phyloP scores from a whole-genome alignment of 2,888 invertebrate genomes.

The Enchytraeus crypticus region DNA sequence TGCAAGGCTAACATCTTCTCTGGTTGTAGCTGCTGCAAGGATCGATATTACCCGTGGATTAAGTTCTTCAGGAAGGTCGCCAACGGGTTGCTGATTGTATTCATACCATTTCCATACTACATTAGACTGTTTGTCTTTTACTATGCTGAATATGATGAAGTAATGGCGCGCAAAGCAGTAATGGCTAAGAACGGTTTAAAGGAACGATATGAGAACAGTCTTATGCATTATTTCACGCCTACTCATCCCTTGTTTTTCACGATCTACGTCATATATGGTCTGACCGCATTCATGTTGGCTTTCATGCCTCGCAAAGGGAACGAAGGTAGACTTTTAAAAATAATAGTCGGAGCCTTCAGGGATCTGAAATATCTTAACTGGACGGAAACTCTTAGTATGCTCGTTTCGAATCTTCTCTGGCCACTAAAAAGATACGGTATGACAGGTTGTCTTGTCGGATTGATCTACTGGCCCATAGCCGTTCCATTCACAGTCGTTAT shows the following conservation, averaged over 20 bases:
- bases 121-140: slow-evolving; percentile 40
- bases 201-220: slow-evolving; percentile 29
- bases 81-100: slow-evolving; percentile 30
- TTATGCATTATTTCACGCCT: slow-evolving; percentile 41
- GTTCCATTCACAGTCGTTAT: slow-evolving; percentile 33
- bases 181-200: slow-evolving; percentile 26
- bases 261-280: slow-evolving; percentile 38
- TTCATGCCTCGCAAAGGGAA: slow-evolving; percentile 26
- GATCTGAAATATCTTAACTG: slow-evolving; percentile 40
- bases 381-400: slow-evolving; percentile 35
- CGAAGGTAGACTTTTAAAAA: slow-evolving; percentile 24
- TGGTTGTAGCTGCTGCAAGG: not conserved
- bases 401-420: slow-evolving; percentile 35
- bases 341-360: slow-evolving; percentile 34
- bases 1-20: slow-evolving; percentile 26
- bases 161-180: slow-evolving; percentile 27
- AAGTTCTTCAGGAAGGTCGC: slow-evolving; percentile 30
- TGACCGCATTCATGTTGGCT: slow-evolving; percentile 34
- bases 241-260: slow-evolving; percentile 38
- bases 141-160: slow-evolving; percentile 37
- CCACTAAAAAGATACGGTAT: slow-evolving; percentile 41
- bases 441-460: slow-evolving; percentile 34
- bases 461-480: slow-evolving; percentile 34
- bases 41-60: slow-evolving; percentile 18
- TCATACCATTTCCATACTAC: slow-evolving; percentile 41